These are phyloP conservation scores for Euthynnus affinis DNA, from an alignment of 2,797 vertebrate genomes.

Conservation along the genomic window DNA sequence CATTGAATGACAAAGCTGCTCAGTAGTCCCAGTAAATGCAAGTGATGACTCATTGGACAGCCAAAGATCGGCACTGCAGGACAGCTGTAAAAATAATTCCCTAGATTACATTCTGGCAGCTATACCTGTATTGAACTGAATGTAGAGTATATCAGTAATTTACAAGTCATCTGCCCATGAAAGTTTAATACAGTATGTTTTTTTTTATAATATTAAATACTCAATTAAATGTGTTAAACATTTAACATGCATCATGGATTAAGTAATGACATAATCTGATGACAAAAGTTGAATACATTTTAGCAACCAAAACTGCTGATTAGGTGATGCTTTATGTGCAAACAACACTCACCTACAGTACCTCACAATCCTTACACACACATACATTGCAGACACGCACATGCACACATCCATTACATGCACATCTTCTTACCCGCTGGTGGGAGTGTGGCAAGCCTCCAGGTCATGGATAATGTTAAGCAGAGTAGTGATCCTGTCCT, in stretches of 20 bases:
- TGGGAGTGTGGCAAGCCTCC: constrained; percentile 92
- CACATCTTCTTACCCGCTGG: constrained; percentile 88
- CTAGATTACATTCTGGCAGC: constrained; percentile 34
- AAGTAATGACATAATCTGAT: too few relatives aligned
- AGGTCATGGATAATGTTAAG: constrained; percentile 97
- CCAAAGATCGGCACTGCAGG: constrained; percentile 56
- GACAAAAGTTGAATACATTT: too few relatives aligned
- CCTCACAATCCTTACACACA: background rate
- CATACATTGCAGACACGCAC: background rate
- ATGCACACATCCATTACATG: background rate
- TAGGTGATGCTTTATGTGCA: background rate
- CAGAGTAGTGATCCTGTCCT: constrained; percentile 95
- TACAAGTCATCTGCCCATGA: constrained; percentile 16
- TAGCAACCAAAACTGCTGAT: background rate
- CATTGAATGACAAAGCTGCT: constrained; percentile 18
- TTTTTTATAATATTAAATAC: background rate
- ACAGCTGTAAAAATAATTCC: constrained; percentile 55
- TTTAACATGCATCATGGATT: background rate
- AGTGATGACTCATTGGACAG: constrained; percentile 48
- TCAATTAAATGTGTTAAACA: background rate
- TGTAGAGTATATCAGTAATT: constrained; percentile 42
- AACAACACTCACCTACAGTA: background rate
- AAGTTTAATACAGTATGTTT: background rate
- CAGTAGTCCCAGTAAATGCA: constrained; percentile 39
- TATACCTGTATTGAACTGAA: constrained; percentile 31